Base-by-base conservation (phyloP, 2,888 invertebrate genomes). In the Kuschelorhynchus macadamiae region DNA sequence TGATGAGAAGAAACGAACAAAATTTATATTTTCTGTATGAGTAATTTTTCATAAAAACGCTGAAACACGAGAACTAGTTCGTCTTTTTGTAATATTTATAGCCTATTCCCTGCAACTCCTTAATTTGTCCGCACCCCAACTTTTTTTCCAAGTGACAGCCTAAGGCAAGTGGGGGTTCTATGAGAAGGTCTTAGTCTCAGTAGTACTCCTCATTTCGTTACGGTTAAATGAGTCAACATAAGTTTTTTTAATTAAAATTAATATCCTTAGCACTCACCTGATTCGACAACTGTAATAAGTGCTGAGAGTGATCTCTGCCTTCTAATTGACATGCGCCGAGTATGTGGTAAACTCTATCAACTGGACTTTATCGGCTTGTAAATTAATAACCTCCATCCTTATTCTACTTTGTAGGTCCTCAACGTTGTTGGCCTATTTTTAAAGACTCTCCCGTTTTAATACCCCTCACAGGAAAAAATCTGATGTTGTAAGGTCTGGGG, bases 341-440 rank as follows among this genome's bases (percentile, higher is more conserved):
- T 36, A 11, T 36, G 36, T 36, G 36, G 36, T 36, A 36, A 36
- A 36, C 11, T 5, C 25, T 25, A 25, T 25, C 25, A 36, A 36
- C 36, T 11, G 12, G 5, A 36, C 36, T 7, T 11, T 12, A 2
- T n/a, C n/a, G 11, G 12, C 36, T n/a, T 4, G 36, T 36, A 36
- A 36, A 11, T 36, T 36, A 36, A 11, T 36, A 36, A 36, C 36
- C 12, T 36, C 36, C 36, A 36, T 36, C 36, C 36, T 36, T 36
- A 36, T 36, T n/a, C 36, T 36, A n/a, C 11, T 11, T 11, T 36
- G 3, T 36, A 36, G 11, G 12, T 36, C 36, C 11, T 36, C 11
- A 36, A 2, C 2, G 36, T 11, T 36, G 36, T 36, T 12, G 36
- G 36, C 11, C 36, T 36, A 36, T 11, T 36, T 36, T 36, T 12